Percentiles rank a stretch among this genome's conserved stretches.
Conservation (phyloP, 2,113 vertebrate species). For the Dolichallabes microphthalmus region DNA sequence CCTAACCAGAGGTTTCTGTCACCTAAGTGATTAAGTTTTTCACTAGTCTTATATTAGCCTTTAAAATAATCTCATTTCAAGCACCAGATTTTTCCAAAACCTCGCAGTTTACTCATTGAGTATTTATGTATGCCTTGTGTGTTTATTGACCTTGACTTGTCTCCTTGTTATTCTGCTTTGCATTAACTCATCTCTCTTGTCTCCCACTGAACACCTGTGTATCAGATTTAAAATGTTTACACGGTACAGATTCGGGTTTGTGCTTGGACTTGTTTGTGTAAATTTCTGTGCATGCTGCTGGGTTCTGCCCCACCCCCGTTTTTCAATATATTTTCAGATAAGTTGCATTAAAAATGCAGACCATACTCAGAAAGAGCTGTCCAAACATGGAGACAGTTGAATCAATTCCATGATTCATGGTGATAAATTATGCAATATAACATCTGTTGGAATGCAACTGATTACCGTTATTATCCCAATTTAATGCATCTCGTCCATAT, state of each 20-base stretch:
- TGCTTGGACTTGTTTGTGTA: not conserved
- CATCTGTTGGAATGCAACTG: not conserved
- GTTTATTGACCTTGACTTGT: not conserved
- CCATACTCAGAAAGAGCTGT: not conserved
- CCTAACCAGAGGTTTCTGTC: not conserved
- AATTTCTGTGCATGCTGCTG: not conserved
- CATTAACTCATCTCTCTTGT: not conserved
- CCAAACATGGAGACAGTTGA: not conserved
- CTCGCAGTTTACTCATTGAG: not conserved
- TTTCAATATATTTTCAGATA: not conserved
- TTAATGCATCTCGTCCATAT: not conserved
- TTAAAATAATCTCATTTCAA: not conserved
- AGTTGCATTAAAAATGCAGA: not conserved
- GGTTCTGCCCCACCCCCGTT: not conserved
- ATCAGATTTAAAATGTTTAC: not conserved
- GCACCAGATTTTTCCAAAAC: not conserved
- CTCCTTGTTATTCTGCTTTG: not conserved
- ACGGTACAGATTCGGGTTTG: not conserved
- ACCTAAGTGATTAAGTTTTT: not conserved
- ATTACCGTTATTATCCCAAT: not conserved
- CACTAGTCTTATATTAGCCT: not conserved
- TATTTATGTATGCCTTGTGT: no score
- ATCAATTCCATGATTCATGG: not conserved
- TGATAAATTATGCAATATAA: conserved; percentile 8
- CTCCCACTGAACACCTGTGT: not conserved